Evolutionary conservation across 2,888 invertebrate genomes (phyloP).

Genomic region (Drosophila imparisetae): DNA sequence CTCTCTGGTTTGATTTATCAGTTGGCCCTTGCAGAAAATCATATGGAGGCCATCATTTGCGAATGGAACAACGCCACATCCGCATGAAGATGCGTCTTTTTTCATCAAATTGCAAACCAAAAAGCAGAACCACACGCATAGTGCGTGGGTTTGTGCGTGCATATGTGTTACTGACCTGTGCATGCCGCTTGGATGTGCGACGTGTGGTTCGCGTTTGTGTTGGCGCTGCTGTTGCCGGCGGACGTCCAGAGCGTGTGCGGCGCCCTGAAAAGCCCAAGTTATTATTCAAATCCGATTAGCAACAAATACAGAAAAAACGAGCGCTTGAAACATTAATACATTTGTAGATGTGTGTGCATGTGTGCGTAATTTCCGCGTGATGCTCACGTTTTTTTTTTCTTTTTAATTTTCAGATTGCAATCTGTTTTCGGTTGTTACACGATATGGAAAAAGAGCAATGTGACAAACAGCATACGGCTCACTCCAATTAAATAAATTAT

Average conservation of each 20-base stretch:
- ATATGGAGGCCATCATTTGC: constrained; percentile 83
- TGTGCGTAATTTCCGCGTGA: constrained; percentile 62
- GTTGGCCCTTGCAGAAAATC: constrained; percentile 85
- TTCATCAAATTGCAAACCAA: constrained; percentile 77
- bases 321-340: constrained; percentile 11
- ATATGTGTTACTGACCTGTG: constrained; percentile 72
- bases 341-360: constrained; percentile 1
- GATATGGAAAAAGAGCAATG: neutral
- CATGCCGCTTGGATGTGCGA: constrained; percentile 79
- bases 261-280: constrained; percentile 83
- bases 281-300: constrained; percentile 13
- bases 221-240: constrained; percentile 78
- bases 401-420: neutral
- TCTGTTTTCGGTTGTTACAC: neutral
- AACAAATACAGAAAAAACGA: constrained; percentile 8
- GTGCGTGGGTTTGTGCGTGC: neutral
- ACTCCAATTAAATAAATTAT: neutral
- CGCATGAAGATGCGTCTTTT: constrained; percentile 77
- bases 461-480: constrained; percentile 8
- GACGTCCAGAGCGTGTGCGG: constrained; percentile 87
- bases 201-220: constrained; percentile 69
- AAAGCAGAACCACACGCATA: neutral
- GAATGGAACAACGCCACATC: constrained; percentile 85
- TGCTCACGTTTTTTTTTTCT: constrained; percentile 40
- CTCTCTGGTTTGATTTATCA: constrained; percentile 68